Base-by-base conservation (phyloP, 2,113 vertebrate genomes). In the Jacana jacana region DNA sequence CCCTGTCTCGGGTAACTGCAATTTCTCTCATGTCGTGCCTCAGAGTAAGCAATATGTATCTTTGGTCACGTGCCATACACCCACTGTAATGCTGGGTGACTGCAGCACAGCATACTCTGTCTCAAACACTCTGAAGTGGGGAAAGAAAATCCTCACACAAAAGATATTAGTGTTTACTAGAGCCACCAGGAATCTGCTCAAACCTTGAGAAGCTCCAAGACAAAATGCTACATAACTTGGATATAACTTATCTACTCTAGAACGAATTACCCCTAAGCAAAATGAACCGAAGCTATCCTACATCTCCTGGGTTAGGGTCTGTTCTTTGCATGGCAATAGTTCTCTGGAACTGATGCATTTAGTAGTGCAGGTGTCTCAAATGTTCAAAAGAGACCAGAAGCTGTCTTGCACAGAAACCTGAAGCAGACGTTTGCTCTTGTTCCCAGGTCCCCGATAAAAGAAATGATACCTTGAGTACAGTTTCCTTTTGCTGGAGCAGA, bases 401-500 rank as follows among this genome's bases (percentile, higher is more conserved):
- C 31, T 37, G n/a, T 14, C 27, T 69, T 51, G 31, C 86, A 84
- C 12, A 31, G 72, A 60, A 92, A 76, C 48, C 24, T 54, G 72
- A 60, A 71, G 40, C 17, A 61, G 52, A 31, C 44, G 55, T 46
- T 81, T 16, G 28, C 13, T 52, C 28, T 66, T 7, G 20, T 37
- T 76, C 14, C 33, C 31, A 61, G 3, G 31, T 54, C 15, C 27
- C 30, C 14, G 1, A 18, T 40, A 17, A 52, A 82, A 71, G 51
- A 40, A 80, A 57, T 2, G 4, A 23, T 97, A 99, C 99, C 98
- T 99, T 98, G 13, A 99, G 92, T 82, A 79, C 83, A 9, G 93
- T 94, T 91, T 99, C 98, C 30, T 98, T 98, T 44, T 98, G 97
- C 84, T 98, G 95, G 16, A 99, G 98, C 72, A 98, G 97, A 11